A percentile compares a stretch with the other conserved stretches of the same genome.
Conservation (phyloP, 2,888 invertebrate genomes). For the Onchidella celtica region DNA sequence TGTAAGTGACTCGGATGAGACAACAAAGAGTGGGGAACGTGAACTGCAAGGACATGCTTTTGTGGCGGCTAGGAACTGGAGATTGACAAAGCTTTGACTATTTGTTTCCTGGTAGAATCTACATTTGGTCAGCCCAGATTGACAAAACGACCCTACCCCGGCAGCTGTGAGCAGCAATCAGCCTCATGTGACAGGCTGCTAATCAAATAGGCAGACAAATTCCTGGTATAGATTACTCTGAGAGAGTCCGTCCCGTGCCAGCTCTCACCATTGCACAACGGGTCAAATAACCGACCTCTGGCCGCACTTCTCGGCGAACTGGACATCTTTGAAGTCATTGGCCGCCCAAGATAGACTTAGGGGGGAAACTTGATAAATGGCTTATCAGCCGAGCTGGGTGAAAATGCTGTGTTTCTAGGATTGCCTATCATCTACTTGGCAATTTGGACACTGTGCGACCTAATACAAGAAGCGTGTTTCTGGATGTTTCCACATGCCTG, state of each 20-base stretch:
- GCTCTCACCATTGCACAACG: neutral
- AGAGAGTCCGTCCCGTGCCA: neutral
- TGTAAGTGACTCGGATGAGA: neutral
- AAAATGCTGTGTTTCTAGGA: neutral
- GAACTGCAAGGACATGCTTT: constrained; percentile 2
- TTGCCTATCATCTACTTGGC: neutral
- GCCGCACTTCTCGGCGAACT: neutral
- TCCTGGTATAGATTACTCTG: constrained; percentile 8
- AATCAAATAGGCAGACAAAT: constrained; percentile 1
- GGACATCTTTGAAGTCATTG: constrained; percentile 35
- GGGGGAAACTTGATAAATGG: constrained; percentile 36
- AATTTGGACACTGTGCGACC: neutral
- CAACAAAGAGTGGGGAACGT: neutral
- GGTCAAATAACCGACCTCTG: constrained; percentile 14
- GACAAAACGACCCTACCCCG: neutral
- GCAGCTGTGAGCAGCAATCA: constrained; percentile 1
- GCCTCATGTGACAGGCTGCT: neutral
- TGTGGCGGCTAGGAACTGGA: neutral
- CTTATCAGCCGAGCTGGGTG: neutral
- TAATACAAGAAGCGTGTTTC: constrained; percentile 40
- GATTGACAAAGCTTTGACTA: neutral
- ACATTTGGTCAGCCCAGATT: neutral
- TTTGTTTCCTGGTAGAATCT: neutral
- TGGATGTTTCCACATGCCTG: neutral
- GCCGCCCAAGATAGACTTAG: constrained; percentile 20